Conservation (phyloP, 2,888 invertebrate species). For the Rhamnusium bicolor region DNA sequence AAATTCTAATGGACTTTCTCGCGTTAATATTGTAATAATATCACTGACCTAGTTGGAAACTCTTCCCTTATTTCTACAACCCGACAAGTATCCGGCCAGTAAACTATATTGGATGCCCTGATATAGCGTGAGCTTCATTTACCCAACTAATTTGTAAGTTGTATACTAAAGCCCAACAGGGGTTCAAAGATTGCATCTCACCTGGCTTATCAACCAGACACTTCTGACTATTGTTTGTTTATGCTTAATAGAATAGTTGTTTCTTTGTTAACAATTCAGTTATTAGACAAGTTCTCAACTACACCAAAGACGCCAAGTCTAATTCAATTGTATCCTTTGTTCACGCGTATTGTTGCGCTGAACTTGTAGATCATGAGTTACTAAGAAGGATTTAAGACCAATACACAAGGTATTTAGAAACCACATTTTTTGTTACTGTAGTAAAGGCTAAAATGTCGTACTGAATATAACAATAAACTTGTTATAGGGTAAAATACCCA, state of each 20-base stretch:
- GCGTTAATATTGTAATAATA: background rate
- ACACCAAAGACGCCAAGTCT: background rate
- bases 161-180: conserved; percentile 44
- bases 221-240: conserved; percentile 46
- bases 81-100: background rate
- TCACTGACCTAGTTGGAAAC: background rate
- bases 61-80: background rate
- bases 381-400: background rate
- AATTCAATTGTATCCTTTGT: conserved; percentile 7
- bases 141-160: conserved; percentile 45
- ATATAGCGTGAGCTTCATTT: conserved; percentile 31
- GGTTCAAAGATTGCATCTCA: conserved; percentile 47
- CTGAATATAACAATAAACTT: no score
- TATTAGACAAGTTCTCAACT: conserved; percentile 18
- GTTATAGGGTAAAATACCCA: no score
- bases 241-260: conserved; percentile 45
- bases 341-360: background rate
- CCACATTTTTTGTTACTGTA: no score
- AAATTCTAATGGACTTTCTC: background rate
- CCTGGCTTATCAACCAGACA: conserved; percentile 46
- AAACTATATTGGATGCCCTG: background rate
- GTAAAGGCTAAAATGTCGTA: no score
- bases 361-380: background rate
- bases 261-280: conserved; percentile 46
- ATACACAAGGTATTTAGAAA: background rate